Base-by-base conservation (phyloP, 2,797 vertebrate genomes). In the Eospalax fontanierii region DNA sequence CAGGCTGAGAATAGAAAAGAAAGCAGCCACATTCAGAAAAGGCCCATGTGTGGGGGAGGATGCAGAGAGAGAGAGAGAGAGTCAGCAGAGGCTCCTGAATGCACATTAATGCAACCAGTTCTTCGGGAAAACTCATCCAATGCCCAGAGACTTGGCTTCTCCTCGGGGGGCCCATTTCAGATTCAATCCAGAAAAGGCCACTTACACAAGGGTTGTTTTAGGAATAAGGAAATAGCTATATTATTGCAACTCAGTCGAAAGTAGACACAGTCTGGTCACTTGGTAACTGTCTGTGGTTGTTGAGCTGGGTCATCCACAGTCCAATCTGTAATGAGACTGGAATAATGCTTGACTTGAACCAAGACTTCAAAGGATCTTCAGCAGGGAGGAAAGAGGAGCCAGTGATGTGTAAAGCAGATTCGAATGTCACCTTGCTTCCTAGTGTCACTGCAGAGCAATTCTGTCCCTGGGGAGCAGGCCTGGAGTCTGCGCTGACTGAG, bases 341-440 rank as follows among this genome's bases (percentile, higher is more conserved):
- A 74, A 19, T 38, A 28, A 24, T 0, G 0, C 21, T 73, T 28
- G 30, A 18, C 6, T 68, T 43, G 30, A 57, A 43, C 1, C 14
- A 80, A 82, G 83, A 65, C 12, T 0, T 4, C 15, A 2, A 28
- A 21, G 54, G 30, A 76, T 35, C 74, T 6, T 63, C 11, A 35
- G 3, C 3, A 54, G 33, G 78, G 28, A 2, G 30, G 28, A 46
- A 54, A 38, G 38, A 43, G 35, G 10, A 54, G 6, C 18, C 9
- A 14, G n/a, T 33, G 50, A 12, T 0, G 0, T 6, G 0, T 24
- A 26, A 8, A 35, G 78, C 8, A 4, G 57, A 61, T 15, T n/a
- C 71, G 5, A 33, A 22, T 14, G 40, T 35, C 24, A 2, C 4
- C 70, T 30, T 4, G 26, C 28, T 75, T 30, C 12, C 66, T 5